These are phyloP conservation scores for Boleophthalmus pectinirostris DNA, from an alignment of 2,113 vertebrate species.

Conservation along the genomic window DNA sequence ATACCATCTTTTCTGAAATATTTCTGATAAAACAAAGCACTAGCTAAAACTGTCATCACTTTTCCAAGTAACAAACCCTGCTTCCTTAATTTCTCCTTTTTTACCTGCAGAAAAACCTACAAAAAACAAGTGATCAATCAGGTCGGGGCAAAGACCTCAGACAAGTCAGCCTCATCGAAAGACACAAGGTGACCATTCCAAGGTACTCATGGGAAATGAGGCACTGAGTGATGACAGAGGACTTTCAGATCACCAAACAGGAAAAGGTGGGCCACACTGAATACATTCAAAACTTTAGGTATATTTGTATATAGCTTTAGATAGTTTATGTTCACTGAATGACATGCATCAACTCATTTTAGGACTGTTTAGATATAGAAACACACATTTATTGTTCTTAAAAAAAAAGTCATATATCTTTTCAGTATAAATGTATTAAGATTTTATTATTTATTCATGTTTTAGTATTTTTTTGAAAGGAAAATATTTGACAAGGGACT, in stretches of 20 bases:
- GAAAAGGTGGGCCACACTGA: conserved; percentile 7
- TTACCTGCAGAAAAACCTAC: background rate
- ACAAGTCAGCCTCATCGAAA: background rate
- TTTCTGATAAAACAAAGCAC: background rate
- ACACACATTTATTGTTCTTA: no score
- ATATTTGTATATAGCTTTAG: background rate
- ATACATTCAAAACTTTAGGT: background rate
- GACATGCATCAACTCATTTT: no score
- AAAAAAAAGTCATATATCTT: no score
- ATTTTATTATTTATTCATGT: no score
- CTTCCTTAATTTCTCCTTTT: background rate
- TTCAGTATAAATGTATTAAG: no score
- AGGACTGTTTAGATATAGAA: no score
- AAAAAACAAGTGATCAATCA: conserved; percentile 23
- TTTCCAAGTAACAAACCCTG: background rate
- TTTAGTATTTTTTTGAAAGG: no score
- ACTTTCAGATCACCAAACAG: background rate
- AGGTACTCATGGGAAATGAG: conserved; percentile 15
- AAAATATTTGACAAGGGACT: no score
- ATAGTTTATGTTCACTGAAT: no score
- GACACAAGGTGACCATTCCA: background rate
- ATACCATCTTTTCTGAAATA: no score
- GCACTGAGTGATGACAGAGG: conserved; percentile 9
- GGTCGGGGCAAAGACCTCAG: conserved; percentile 26
- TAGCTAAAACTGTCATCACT: background rate